A percentile compares a stretch with the other conserved stretches of the same genome.
Evolutionary conservation across 2,113 vertebrate species (phyloP).

Genomic region (Phylloscopus whistleri): DNA sequence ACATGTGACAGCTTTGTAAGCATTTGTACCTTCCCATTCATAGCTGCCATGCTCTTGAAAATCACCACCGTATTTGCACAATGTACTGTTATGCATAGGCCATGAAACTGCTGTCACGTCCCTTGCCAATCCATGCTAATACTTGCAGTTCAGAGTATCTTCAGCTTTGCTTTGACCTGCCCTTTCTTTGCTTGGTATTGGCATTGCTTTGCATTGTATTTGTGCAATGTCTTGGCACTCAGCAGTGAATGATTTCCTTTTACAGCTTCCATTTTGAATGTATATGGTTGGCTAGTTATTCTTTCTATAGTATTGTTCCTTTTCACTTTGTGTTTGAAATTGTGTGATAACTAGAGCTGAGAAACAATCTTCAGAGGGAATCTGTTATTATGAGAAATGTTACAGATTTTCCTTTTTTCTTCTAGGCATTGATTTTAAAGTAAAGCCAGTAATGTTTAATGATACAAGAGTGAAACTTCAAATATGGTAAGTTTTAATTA

Average conservation of each 20-base stretch:
- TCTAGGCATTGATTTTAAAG: conserved; percentile 76
- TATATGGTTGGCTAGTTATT: neutral
- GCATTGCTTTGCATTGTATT: neutral
- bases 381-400: neutral
- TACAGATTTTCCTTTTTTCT: conserved; percentile 19
- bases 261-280: neutral
- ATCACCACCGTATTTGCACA: neutral
- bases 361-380: neutral
- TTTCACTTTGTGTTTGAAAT: neutral
- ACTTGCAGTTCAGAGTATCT: neutral
- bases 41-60: neutral
- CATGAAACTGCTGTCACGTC: neutral
- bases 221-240: neutral
- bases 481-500: conserved; percentile 71
- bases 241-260: neutral
- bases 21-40: neutral
- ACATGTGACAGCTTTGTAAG: neutral
- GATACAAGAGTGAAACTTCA: conserved; percentile 71
- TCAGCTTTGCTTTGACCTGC: neutral
- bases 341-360: neutral
- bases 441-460: conserved; percentile 60
- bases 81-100: neutral
- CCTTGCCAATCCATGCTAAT: neutral
- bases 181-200: neutral
- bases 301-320: neutral